Evolutionary conservation across 2,797 vertebrate genomes (phyloP), one percentile per base, ranked within the genome.

Genomic region (Halcyon badia): DNA sequence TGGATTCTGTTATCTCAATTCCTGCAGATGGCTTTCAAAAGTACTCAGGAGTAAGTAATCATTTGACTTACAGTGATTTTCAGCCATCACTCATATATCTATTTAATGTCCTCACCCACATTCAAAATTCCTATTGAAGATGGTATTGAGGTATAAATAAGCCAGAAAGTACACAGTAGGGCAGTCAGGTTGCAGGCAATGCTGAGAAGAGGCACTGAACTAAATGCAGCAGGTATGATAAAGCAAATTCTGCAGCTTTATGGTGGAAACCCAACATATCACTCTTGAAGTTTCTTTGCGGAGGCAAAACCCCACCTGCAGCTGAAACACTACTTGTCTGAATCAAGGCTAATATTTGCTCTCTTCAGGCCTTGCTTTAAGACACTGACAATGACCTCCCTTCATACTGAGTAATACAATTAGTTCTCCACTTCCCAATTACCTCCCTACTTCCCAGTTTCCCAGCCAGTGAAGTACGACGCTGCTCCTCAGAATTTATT

Each of bases 11-110:
- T 95, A 88, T 92, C 93, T 81, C 66, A 33, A 3, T 92, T 90
- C 92, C 58, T 92, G 71, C 73, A 82, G 87, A 82, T 60, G 54
- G 70, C 62, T 94, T 96, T 91, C 86, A 89, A 54, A 95, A 93
- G 62, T 70, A 69, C 51, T 90, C 88, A 65, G 4, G 26, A 89
- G 42, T 57, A 82, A 91, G 39, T 84, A 68, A 87, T 28, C 9
- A 2, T 58, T 71, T 88, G 58, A 86, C 46, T 76, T 20, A 11
- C 42, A 10, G 33, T 93, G 77, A 84, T 66, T 94, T 96, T 79
- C 77, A 76, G 13, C 86, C 54, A 73, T 86, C 70, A 8, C 17
- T 82, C 30, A 41, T 21, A 5, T 72, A 49, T 68, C 61, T 72
- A 62, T 86, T 71, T 65, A 61, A 89, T 49, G 54, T 76, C 83